Base-by-base conservation (phyloP, 2,888 invertebrate species). In the Myopa testacea region DNA sequence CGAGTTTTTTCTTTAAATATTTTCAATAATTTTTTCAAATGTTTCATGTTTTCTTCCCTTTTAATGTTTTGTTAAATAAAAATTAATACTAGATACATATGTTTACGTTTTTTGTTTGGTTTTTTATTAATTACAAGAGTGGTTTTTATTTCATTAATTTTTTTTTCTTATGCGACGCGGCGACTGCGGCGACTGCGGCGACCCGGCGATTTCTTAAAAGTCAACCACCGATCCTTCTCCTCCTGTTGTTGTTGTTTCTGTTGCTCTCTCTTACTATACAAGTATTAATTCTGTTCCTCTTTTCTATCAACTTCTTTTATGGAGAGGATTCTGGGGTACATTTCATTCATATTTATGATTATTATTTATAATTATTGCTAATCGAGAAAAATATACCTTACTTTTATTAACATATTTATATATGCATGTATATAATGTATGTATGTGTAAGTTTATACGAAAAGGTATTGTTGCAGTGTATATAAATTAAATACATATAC, bases 11-110 rank as follows among this genome's bases (percentile, higher is more conserved):
- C 76, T 78, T 75, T 76, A 76, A 78, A 79, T 79, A 78, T 72
- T 78, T 78, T 78, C 70, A 75, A 73, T 50, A 72, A 60, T 19
- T 68, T 68, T 55, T 63, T 71, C 70, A 78, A 63, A 60, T 73
- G 55, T 72, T 76, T 68, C 19, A 60, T 73, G 55, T 72, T 76
- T 68, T 19, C 75, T 67, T 76, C 72, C 55, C 74, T 71, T 34
- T 65, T 70, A 78, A 8, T 74, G 73, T 50, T 55, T 60, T 77
- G 78, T 77, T 74, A 81, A 81, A 81, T 79, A 81, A 81, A 81
- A 79, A 78, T 78, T 58, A 75, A 52, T 80, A 78, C 76, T 78
- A 79, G 62, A 78, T 80, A 80, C 78, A 79, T 78, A 78, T 75
- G 76, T 77, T 78, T 75, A 69, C 38, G 69, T 75, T 60, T 16